A percentile compares a stretch with the other conserved stretches of the same genome.
Evolutionary conservation across 2,113 vertebrate genomes (phyloP).

Genomic region (Coptodon bakossiorum): DNA sequence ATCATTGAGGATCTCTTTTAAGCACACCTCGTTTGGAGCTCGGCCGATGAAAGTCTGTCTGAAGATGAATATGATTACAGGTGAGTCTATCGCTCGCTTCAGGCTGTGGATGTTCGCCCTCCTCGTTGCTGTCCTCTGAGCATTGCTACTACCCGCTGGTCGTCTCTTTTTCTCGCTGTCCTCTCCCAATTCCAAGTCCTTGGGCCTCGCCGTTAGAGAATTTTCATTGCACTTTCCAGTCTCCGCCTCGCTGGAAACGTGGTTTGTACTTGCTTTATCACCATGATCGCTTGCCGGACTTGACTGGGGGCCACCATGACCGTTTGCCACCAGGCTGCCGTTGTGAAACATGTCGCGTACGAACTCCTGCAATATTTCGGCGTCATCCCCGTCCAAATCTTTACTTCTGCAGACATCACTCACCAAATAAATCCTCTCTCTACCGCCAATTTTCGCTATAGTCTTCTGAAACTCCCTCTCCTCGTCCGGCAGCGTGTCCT

Average conservation of each 20-base stretch:
- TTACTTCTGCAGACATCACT: constrained; percentile 33
- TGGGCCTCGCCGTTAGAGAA: not conserved
- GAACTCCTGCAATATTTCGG: constrained; percentile 56
- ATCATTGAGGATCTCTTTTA: constrained; percentile 71
- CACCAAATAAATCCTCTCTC: constrained; percentile 64
- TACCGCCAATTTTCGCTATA: constrained; percentile 62
- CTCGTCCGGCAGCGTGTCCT: constrained; percentile 1
- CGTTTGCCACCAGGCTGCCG: not conserved
- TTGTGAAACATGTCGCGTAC: constrained; percentile 57
- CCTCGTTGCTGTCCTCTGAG: not conserved
- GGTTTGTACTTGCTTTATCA: not conserved
- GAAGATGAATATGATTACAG: constrained; percentile 69
- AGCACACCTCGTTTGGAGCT: not conserved
- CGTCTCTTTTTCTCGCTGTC: not conserved
- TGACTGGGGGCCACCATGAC: not conserved
- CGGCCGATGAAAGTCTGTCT: constrained; percentile 53
- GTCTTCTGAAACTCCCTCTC: constrained; percentile 59
- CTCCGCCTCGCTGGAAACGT: not conserved
- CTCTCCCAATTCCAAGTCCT: not conserved
- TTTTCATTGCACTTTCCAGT: not conserved
- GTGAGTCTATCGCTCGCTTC: constrained; percentile 56
- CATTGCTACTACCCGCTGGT: not conserved
- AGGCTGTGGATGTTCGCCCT: not conserved
- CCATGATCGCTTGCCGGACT: not conserved
- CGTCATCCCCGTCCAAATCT: constrained; percentile 21